phyloP scores from a whole-genome alignment of 2,113 vertebrate genomes.

The Psilopsiagon aymara region DNA sequence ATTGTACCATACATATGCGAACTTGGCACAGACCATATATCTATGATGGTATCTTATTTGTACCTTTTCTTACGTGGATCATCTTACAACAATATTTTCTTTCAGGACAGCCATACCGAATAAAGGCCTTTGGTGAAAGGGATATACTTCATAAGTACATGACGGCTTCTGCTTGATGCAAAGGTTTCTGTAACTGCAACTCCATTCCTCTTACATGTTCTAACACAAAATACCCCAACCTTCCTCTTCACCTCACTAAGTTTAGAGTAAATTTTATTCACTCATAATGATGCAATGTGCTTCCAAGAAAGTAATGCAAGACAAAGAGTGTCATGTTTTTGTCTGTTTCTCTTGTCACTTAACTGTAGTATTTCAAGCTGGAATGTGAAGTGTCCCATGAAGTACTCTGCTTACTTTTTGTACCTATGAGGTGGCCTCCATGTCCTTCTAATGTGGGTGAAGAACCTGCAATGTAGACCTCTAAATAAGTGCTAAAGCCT shows the following conservation, averaged over 20 bases:
- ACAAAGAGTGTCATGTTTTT: background rate
- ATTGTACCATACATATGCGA: background rate
- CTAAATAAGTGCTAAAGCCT: background rate
- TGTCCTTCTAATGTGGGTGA: background rate
- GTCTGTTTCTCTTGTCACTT: background rate
- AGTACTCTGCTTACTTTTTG: background rate
- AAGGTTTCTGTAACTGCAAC: background rate
- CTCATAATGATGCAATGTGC: background rate
- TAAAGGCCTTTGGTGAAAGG: background rate
- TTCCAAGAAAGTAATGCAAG: background rate
- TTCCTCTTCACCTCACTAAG: background rate
- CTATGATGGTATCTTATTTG: background rate
- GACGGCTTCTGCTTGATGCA: background rate
- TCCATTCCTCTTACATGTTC: background rate
- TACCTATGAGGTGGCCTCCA: background rate
- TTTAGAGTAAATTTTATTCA: background rate
- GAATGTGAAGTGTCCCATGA: background rate
- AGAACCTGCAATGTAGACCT: background rate
- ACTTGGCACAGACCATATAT: background rate
- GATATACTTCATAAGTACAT: rapidly evolving
- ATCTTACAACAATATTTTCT: background rate
- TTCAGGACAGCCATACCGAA: background rate
- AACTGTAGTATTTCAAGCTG: background rate
- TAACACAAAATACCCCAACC: background rate
- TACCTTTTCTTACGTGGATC: background rate